Conservation (phyloP, 2,113 vertebrate genomes). For the Scomber japonicus region DNA sequence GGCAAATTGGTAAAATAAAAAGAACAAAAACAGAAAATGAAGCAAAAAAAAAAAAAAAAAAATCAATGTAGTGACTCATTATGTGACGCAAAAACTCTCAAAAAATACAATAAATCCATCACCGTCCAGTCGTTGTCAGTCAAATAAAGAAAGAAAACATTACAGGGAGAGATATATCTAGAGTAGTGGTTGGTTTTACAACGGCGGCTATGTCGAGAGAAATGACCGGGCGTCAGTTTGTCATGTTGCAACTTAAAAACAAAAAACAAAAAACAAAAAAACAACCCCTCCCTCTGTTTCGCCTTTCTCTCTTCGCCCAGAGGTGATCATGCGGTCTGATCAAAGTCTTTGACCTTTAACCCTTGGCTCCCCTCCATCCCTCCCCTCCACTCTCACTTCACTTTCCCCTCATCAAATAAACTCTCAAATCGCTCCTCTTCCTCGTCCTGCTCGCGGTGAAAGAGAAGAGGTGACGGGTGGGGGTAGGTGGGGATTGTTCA, state of each 20-base stretch:
- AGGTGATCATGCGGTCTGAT: conserved; percentile 75
- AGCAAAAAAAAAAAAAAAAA: neutral
- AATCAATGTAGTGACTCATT: conserved; percentile 62
- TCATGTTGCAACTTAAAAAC: conserved; percentile 45
- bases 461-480: neutral
- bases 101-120: conserved; percentile 44
- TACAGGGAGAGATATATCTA: conserved; percentile 57
- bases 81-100: conserved; percentile 59
- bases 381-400: neutral
- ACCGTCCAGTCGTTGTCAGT: conserved; percentile 50
- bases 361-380: conserved; percentile 33
- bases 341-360: conserved; percentile 73
- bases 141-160: conserved; percentile 51
- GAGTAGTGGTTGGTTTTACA: conserved; percentile 76
- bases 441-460: neutral
- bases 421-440: conserved; percentile 14
- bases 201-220: conserved; percentile 57
- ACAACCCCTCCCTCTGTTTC: neutral
- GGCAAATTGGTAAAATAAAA: conserved; percentile 49
- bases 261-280: too few relatives aligned
- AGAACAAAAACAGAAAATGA: conserved; percentile 16
- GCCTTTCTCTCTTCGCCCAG: conserved; percentile 13
- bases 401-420: neutral
- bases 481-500: conserved; percentile 77
- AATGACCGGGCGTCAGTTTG: conserved; percentile 56